Evolutionary conservation across 2,113 vertebrate genomes (phyloP), one percentile per base, ranked within the genome.

Genomic region (Cololabis saira): DNA sequence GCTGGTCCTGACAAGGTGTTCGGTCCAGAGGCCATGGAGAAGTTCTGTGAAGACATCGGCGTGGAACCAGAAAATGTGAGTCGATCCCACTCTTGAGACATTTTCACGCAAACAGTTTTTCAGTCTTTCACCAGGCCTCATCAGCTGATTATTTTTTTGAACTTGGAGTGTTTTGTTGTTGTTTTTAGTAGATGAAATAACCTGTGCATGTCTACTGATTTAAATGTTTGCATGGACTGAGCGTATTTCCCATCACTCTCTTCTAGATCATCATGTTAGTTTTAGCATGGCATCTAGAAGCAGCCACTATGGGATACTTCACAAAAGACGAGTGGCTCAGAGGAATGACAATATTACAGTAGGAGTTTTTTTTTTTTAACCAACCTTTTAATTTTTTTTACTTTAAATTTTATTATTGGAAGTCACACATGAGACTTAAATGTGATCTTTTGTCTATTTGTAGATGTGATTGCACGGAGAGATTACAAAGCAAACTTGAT

Each of bases 251-350:
- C 33, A 4, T 45, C 3, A 0, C 12, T 40, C 44, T 65, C 17
- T 47, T 61, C 1, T 84, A 98, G 97, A 96, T 98, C 89, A 95
- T 98, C 88, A 98, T 98, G 97, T 92, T 98, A 92, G 97, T 98
- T 85, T 92, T 98, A 93, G 96, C 97, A 43, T 98, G 97, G 96
- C 97, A 96, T 83, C 92, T 98, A 89, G 96, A 96, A 91, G 96
- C 97, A 87, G 94, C 94, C 87, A 97, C 92, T 88, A 98, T 98
- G 97, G 96, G 96, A 49, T 98, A 97, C 94, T 98, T 98, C 93
- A 98, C 96, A 67, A 98, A 97, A 93, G 96, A 98, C 83, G 97
- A 98, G 89, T 98, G 97, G 97, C 91, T 98, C 87, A 96, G 95
- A 84, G 97, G 97, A 90, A 98, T 98, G 97, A 96, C 95, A 14